Percentiles rank a stretch among this genome's conserved stretches.
Evolutionary conservation across 23 tunicate species (phyloP).

Genomic region (Styela clava): DNA sequence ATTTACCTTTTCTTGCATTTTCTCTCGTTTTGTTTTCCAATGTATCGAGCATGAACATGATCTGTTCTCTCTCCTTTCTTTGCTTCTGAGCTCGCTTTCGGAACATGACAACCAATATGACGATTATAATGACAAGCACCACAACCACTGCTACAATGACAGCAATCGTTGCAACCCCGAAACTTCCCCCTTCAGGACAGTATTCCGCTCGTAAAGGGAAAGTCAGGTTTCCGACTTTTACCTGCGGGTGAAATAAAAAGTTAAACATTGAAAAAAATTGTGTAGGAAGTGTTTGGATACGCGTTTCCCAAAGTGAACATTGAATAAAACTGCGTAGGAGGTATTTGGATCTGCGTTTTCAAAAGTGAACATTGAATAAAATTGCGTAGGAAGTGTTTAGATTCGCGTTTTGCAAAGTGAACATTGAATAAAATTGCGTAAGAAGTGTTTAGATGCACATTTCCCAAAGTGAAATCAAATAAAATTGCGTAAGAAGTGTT

Average conservation of each 20-base stretch:
- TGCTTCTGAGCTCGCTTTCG: slow-evolving; percentile 39
- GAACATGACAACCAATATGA: slow-evolving; percentile 16
- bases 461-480: no score
- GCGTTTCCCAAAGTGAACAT: no score
- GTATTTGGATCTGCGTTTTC: no score
- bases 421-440: no score
- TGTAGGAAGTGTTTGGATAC: no score
- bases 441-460: no score
- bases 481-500: no score
- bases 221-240: slow-evolving; percentile 19
- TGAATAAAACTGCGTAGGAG: no score
- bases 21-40: slow-evolving; percentile 91
- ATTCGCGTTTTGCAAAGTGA: no score
- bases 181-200: neutral
- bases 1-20: slow-evolving; percentile 84
- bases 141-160: slow-evolving; percentile 24
- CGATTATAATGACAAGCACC: slow-evolving; percentile 35
- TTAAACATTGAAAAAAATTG: neutral
- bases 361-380: no score
- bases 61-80: slow-evolving; percentile 40
- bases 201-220: neutral
- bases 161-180: slow-evolving; percentile 6
- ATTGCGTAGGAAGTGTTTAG: no score
- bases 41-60: slow-evolving; percentile 65
- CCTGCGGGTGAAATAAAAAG: neutral